Percentiles rank a stretch among this genome's conserved stretches.
Conservation (phyloP, 2,797 vertebrate genomes). For the Phrynocephalus forsythii region DNA sequence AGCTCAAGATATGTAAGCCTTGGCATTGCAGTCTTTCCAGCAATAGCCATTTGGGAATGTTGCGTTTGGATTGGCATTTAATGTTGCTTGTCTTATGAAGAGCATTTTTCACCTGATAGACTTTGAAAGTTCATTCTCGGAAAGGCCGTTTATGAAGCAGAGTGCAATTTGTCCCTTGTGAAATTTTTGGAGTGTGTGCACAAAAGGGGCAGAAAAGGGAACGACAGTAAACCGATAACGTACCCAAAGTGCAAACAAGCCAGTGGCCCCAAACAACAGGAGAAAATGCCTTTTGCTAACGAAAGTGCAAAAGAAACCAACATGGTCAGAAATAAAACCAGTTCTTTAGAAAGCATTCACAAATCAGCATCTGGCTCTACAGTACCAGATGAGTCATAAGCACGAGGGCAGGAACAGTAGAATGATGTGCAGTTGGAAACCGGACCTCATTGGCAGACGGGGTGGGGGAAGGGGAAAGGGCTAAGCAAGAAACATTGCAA, state of each 20-base stretch:
- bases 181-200: background rate
- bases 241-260: background rate
- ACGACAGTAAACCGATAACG: conserved; percentile 19
- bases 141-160: conserved; percentile 2
- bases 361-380: background rate
- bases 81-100: background rate
- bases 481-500: conserved; percentile 35
- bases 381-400: conserved; percentile 12
- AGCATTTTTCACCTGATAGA: background rate
- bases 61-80: background rate
- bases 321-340: conserved; percentile 7
- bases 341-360: conserved; percentile 26
- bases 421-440: conserved; percentile 22
- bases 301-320: background rate
- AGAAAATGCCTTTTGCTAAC: conserved; percentile 24
- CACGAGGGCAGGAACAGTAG: background rate
- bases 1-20: background rate
- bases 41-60: background rate
- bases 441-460: background rate
- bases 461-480: background rate
- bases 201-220: background rate
- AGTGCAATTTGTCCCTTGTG: background rate
- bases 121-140: background rate
- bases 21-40: background rate
- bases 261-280: background rate